These are phyloP conservation scores for Athripsodes cinereus DNA, from an alignment of 2,888 invertebrate species.

Conservation along the genomic window DNA sequence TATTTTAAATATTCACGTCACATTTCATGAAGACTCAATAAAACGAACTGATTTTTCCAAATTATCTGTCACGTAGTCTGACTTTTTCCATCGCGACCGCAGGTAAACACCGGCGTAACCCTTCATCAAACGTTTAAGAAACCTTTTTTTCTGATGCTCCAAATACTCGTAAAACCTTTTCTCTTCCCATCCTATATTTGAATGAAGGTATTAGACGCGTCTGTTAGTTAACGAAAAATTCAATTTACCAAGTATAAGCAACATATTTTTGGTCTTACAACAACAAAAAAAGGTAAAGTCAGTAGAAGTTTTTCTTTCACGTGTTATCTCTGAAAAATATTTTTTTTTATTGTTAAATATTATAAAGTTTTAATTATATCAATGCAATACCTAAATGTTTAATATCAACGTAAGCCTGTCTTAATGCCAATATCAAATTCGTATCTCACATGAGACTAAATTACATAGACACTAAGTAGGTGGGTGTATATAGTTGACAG, in stretches of 20 bases:
- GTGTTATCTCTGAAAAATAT: too few species aligned
- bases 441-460: too few species aligned
- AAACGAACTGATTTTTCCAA: slow-evolving; percentile 5
- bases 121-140: neutral
- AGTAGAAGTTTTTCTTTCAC: too few species aligned
- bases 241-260: neutral
- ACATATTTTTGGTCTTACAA: too few species aligned
- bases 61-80: slow-evolving; percentile 4
- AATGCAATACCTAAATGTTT: too few species aligned
- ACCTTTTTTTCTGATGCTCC: neutral
- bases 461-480: too few species aligned
- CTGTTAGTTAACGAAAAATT: neutral
- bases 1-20: neutral
- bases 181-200: neutral
- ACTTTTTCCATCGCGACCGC: neutral
- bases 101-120: slow-evolving; percentile 1
- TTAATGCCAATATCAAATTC: too few species aligned
- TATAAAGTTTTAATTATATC: too few species aligned
- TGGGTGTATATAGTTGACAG: too few species aligned
- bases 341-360: too few species aligned
- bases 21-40: neutral
- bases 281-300: too few species aligned
- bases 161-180: neutral
- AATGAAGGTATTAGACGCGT: neutral
- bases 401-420: too few species aligned